phyloP scores from a whole-genome alignment of 2,888 invertebrate species.

The Andrena bucephala region DNA sequence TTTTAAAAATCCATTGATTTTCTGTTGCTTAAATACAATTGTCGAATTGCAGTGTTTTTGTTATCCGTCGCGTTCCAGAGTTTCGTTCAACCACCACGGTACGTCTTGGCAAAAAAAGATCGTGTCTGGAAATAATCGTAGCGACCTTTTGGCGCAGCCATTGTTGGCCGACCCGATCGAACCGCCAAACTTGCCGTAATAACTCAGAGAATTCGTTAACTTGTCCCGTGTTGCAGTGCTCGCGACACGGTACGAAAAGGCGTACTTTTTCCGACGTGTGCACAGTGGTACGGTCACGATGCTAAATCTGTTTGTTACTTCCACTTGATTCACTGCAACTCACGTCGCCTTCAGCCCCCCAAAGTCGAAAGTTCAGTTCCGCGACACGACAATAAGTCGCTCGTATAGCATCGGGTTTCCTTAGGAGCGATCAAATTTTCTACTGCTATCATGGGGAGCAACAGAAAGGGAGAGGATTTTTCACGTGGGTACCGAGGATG shows the following conservation, averaged over 20 bases:
- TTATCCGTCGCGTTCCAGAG: too few relatives aligned
- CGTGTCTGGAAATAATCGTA: constrained; percentile 17
- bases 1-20: too few relatives aligned
- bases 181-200: constrained; percentile 67
- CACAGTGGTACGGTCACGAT: constrained; percentile 33
- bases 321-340: constrained; percentile 62
- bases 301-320: constrained; percentile 74
- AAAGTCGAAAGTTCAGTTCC: constrained; percentile 67
- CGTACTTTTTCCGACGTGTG: constrained; percentile 27
- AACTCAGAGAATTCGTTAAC: constrained; percentile 70
- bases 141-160: constrained; percentile 14
- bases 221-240: constrained; percentile 36
- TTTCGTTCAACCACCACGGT: too few relatives aligned
- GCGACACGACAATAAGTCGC: constrained; percentile 68
- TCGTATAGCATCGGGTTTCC: constrained; percentile 48
- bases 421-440: constrained; percentile 50
- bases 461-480: constrained; percentile 38
- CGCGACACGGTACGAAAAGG: constrained; percentile 35
- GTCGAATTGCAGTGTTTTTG: too few relatives aligned
- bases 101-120: not conserved
- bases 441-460: constrained; percentile 37
- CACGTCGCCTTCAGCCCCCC: constrained; percentile 19
- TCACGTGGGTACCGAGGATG: constrained; percentile 10
- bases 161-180: constrained; percentile 38
- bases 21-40: too few relatives aligned